A percentile compares a stretch with the other conserved stretches of the same genome.
Evolutionary conservation across 2,888 invertebrate species (phyloP).

Genomic region (Pheosia gnoma): DNA sequence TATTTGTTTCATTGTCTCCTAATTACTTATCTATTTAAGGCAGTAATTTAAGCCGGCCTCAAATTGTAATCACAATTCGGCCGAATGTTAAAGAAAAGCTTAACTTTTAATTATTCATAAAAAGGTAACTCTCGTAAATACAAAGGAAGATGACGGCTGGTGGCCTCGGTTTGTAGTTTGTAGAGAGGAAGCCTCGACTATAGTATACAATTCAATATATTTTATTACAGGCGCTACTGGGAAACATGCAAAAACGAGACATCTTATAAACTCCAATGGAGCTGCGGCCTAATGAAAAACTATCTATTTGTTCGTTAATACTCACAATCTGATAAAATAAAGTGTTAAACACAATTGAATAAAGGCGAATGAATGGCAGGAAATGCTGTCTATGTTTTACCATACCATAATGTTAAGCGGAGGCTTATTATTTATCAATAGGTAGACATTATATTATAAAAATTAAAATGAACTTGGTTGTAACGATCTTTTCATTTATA

Average conservation of each 20-base stretch:
- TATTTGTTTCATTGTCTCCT: too few relatives aligned
- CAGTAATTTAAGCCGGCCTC: too few relatives aligned
- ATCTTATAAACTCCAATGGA: slow-evolving; percentile 57
- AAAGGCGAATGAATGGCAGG: slow-evolving; percentile 15
- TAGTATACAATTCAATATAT: slow-evolving; percentile 9
- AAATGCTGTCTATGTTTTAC: slow-evolving; percentile 5
- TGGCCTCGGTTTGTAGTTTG: background rate
- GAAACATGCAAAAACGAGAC: slow-evolving; percentile 74
- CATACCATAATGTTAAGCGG: background rate
- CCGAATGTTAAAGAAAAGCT: too few relatives aligned
- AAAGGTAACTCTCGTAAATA: too few relatives aligned
- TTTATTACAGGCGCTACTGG: slow-evolving; percentile 73
- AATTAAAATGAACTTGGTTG: slow-evolving; percentile 25
- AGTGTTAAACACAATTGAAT: slow-evolving; percentile 44
- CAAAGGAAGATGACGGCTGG: too few relatives aligned
- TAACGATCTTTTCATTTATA: slow-evolving; percentile 28
- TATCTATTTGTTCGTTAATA: slow-evolving; percentile 13
- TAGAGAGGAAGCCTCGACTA: too few relatives aligned
- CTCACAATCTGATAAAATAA: slow-evolving; percentile 32
- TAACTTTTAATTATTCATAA: too few relatives aligned
- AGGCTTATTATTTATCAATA: slow-evolving; percentile 32
- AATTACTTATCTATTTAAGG: too few relatives aligned
- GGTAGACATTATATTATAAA: slow-evolving; percentile 5
- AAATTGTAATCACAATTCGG: too few relatives aligned
- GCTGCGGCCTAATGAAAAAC: slow-evolving; percentile 20